Base-by-base conservation (phyloP, 2,888 invertebrate genomes). In the Leptinotarsa haldemani region DNA sequence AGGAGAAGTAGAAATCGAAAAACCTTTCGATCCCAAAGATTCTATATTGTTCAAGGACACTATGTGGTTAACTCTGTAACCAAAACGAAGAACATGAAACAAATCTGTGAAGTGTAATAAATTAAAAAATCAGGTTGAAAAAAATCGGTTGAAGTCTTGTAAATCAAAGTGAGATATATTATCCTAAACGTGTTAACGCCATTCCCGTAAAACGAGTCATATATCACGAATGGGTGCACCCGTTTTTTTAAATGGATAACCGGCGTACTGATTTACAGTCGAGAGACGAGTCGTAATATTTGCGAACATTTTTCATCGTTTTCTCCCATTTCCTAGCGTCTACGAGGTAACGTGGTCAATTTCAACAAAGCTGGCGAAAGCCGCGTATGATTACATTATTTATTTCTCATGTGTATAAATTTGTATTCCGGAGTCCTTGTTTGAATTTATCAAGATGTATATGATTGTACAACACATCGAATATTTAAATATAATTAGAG, bases 241-340 rank as follows among this genome's bases (percentile, higher is more conserved):
- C 20, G 40, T 53, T 67, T 67, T 30, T 67, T 67, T 18, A 25
- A 67, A 67, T 56, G 67, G 56, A 56, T 56, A 56, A 67, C 67
- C n/a, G 67, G 30, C 67, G 18, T 46, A 13, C 56, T 56, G 56
- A 67, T 67, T 67, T 67, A 67, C 30, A 67, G 30, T n/a, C 67
- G 67, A 20, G 67, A 67, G 53, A n/a, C 67, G 56, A 56, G 67
- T 52, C 30, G 66, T 56, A 40, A 67, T 56, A 67, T 52, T 56
- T 65, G 65, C 56, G 56, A 67, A 67, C 67, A 67, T 67, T 67
- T 67, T 53, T 67, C 67, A 67, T 67, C 67, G 56, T 67, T 67
- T 67, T 50, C 52, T 52, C 56, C 56, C 20, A 56, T 67, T 67
- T 66, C 66, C 20, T 30, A 48, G 22, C 25, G 15, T 65, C 50